These are phyloP conservation scores for Acanthurus leucopareius DNA, from an alignment of 2,797 vertebrate species.

Conservation along the genomic window DNA sequence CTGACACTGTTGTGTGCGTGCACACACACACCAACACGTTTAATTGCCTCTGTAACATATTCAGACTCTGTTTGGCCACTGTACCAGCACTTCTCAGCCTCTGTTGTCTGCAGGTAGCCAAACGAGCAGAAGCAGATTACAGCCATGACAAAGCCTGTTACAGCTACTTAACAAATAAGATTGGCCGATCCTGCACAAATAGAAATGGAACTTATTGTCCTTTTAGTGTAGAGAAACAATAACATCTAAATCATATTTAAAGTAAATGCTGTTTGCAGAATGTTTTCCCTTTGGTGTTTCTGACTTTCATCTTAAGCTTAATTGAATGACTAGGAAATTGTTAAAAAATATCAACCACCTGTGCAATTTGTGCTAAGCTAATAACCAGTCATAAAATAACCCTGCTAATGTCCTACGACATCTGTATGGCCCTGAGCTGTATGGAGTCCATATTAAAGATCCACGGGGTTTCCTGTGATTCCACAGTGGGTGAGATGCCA, in stretches of 20 bases:
- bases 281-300: constrained; percentile 22
- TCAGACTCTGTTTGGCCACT: constrained; percentile 68
- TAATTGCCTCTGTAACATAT: constrained; percentile 80
- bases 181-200: constrained; percentile 68
- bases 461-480: constrained; percentile 65
- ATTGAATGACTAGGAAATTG: constrained; percentile 18
- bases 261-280: constrained; percentile 17
- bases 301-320: constrained; percentile 29
- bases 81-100: constrained; percentile 62
- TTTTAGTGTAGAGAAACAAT: constrained; percentile 43
- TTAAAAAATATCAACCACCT: constrained; percentile 52
- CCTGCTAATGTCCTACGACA: constrained; percentile 71
- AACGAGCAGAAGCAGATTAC: constrained; percentile 81
- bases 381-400: constrained; percentile 70
- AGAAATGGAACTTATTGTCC: constrained; percentile 69
- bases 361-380: constrained; percentile 66
- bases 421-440: constrained; percentile 67
- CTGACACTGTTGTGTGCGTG: constrained; percentile 74
- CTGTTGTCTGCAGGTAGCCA: constrained; percentile 77
- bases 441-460: constrained; percentile 77
- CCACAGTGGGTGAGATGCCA: constrained; percentile 72
- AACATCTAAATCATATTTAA: constrained; percentile 22
- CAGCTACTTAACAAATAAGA: constrained; percentile 83
- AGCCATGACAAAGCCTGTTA: constrained; percentile 83
- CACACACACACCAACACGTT: constrained; percentile 77